Percentiles rank a stretch among this genome's conserved stretches.
These are phyloP conservation scores for Cheilosia variabilis DNA, from an alignment of 2,888 invertebrate genomes.

Conservation along the genomic window DNA sequence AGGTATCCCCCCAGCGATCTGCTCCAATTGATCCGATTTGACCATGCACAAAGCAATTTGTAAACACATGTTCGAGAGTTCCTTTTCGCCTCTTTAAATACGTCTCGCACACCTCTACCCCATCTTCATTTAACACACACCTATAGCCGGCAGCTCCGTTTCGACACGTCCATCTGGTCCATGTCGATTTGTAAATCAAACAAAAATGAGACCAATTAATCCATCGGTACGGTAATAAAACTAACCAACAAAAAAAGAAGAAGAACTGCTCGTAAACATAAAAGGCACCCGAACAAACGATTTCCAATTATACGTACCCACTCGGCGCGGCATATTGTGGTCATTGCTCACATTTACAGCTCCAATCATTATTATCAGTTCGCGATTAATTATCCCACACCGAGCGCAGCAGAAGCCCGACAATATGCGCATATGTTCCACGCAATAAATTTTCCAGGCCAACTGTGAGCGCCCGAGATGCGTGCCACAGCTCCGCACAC, in stretches of 20 bases:
- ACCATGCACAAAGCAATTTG: constrained; percentile 20
- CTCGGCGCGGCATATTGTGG: neutral
- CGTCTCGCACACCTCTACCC: too few species aligned
- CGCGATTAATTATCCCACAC: constrained; percentile 55
- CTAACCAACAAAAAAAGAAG: neutral
- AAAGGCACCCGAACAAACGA: constrained; percentile 40
- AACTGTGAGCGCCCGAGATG: constrained; percentile 41
- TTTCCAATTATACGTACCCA: constrained; percentile 35
- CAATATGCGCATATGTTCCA: constrained; percentile 66
- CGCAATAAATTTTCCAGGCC: constrained; percentile 72
- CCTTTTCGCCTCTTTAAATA: neutral
- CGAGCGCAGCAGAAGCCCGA: constrained; percentile 45
- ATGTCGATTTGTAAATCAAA: constrained; percentile 34
- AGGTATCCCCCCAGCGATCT: constrained; percentile 2
- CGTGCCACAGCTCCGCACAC: constrained; percentile 37
- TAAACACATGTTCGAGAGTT: constrained; percentile 38
- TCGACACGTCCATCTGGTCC: constrained; percentile 10
- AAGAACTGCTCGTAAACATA: constrained; percentile 4
- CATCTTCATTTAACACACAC: constrained; percentile 1
- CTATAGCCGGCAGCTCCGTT: neutral
- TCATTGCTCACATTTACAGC: constrained; percentile 54
- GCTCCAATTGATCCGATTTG: constrained; percentile 35
- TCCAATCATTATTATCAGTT: constrained; percentile 70
- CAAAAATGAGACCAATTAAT: constrained; percentile 45
- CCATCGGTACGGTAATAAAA: constrained; percentile 29